Evolutionary conservation across 1,140 invertebrate genomes (phyloP).

Genomic region (Neodiprion lecontei): DNA sequence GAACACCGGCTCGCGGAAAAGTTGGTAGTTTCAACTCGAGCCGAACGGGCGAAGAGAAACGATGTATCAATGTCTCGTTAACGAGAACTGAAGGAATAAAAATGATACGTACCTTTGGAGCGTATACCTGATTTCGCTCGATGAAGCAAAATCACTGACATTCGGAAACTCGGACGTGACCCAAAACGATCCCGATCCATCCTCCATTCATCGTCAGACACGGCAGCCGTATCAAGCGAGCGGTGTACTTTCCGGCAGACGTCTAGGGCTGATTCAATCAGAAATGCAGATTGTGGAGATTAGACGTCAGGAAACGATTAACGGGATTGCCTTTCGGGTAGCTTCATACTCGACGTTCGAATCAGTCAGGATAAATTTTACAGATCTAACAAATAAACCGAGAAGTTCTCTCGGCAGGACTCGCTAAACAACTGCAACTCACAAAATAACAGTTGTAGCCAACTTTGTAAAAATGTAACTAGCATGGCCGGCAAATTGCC

Average conservation of each 20-base stretch:
- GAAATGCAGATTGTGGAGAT: too few relatives aligned
- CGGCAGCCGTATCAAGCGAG: neutral
- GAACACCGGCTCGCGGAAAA: neutral
- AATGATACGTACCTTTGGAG: neutral
- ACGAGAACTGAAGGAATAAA: neutral
- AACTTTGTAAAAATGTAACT: too few relatives aligned
- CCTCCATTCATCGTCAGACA: neutral
- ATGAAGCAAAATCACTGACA: neutral
- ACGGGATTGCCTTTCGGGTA: too few relatives aligned
- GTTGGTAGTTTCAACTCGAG: neutral
- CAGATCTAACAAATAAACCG: too few relatives aligned
- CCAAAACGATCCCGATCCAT: neutral
- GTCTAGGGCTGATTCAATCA: too few relatives aligned
- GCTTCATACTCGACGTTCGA: too few relatives aligned
- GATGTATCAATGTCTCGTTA: constrained; percentile 3
- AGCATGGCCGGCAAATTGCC: too few relatives aligned
- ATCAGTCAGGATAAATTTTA: too few relatives aligned
- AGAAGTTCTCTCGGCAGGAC: too few relatives aligned
- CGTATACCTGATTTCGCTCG: neutral
- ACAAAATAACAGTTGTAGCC: too few relatives aligned
- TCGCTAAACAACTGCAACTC: too few relatives aligned
- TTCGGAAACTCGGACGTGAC: neutral
- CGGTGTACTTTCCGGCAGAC: neutral
- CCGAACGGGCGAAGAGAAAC: neutral
- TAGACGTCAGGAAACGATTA: too few relatives aligned